phyloP scores from a whole-genome alignment of 37 sponge, comb jelly and placozoan species.

The Geodia barretti region DNA sequence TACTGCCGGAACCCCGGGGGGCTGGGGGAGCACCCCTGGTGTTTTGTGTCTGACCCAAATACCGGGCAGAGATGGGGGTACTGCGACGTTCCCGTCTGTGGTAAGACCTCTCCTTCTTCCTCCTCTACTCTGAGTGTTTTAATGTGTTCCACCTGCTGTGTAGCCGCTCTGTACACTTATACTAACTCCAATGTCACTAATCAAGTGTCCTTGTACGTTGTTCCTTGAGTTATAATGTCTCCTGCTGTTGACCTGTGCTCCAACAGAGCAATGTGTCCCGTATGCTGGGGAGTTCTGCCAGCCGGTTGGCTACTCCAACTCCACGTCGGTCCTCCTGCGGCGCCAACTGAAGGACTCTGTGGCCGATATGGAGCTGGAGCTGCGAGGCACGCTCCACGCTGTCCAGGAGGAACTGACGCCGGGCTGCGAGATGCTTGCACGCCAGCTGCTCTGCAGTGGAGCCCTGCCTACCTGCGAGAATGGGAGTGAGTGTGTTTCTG shows the following conservation, averaged over 20 bases:
- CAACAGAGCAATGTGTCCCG: neutral
- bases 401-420: neutral
- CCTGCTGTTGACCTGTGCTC: too few species aligned
- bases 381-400: neutral
- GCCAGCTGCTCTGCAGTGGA: slow-evolving; percentile 15
- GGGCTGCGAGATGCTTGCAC: slow-evolving; percentile 10
- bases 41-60: slow-evolving; percentile 22
- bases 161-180: too few species aligned
- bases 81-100: slow-evolving; percentile 48
- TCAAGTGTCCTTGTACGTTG: too few species aligned
- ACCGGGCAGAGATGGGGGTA: slow-evolving; percentile 53
- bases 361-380: neutral
- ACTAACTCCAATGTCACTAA: too few species aligned
- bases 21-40: slow-evolving; percentile 52
- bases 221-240: too few species aligned
- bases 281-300: neutral
- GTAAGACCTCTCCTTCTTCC: too few species aligned
- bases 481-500: neutral
- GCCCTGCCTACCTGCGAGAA: slow-evolving; percentile 20
- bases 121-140: too few species aligned
- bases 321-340: neutral
- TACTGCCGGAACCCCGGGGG: slow-evolving; percentile 69
- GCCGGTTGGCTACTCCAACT: neutral
- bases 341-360: neutral
- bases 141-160: too few species aligned